Conservation (phyloP, 1,140 invertebrate species). For the Euglossa dilemma region DNA sequence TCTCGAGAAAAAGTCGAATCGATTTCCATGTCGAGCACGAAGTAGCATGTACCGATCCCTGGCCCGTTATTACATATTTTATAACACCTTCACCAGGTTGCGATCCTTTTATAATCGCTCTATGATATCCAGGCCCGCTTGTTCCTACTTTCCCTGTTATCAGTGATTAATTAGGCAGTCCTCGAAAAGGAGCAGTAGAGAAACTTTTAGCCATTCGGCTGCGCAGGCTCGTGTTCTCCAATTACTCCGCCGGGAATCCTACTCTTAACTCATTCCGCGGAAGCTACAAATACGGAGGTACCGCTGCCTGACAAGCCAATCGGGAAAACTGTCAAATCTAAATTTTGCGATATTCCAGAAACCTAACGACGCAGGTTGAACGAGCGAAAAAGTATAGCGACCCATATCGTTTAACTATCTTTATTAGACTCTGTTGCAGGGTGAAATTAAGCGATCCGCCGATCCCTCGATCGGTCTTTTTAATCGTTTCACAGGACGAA, state of each 20-base stretch:
- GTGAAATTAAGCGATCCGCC: neutral
- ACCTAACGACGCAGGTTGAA: neutral
- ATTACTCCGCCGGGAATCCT: neutral
- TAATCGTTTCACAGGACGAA: neutral
- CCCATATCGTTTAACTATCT: neutral
- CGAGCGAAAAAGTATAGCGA: neutral
- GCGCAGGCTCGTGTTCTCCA: neutral
- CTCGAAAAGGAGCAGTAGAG: neutral
- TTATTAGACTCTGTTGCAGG: neutral
- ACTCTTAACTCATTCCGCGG: neutral
- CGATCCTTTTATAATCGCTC: neutral
- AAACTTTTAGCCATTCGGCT: neutral
- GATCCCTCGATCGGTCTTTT: neutral
- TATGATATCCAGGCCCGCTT: neutral
- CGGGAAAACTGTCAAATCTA: neutral
- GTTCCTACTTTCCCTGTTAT: neutral
- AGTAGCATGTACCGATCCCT: constrained; percentile 33
- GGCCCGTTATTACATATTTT: neutral
- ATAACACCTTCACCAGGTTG: neutral
- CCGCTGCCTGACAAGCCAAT: neutral
- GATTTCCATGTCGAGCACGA: constrained; percentile 18
- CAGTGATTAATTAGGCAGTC: neutral
- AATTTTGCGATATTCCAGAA: neutral
- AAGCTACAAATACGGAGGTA: too few species aligned
- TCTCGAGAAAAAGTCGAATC: constrained; percentile 1